Base-by-base conservation (phyloP, 2,888 invertebrate species). In the Tenthredo notha region DNA sequence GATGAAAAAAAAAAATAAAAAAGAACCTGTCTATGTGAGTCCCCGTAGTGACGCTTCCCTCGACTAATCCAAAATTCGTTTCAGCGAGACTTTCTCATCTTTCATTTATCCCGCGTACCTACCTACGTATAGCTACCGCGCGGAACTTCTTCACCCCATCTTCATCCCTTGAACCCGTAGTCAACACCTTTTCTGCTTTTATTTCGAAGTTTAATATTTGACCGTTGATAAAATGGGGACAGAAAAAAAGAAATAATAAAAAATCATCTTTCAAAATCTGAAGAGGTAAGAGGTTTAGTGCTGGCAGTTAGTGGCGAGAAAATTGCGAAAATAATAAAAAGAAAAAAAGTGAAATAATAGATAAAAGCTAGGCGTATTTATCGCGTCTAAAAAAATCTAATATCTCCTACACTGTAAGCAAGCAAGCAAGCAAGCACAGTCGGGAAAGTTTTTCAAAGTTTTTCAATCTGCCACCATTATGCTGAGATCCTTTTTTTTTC, bases 401-500 rank as follows among this genome's bases (percentile, higher is more conserved):
- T 80, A 80, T 80, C 29, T 61, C 80, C 61, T 29, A 47, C 21
- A 10, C 37, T 58, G 58, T 54, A 33, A 47, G 12, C 15, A 15
- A 47, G 43, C 15, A 47, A 47, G 15, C 43, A 12, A 12, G 43
- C 21, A 54, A 29, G 10, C 43, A 25, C 6, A 21, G 67, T 67
- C 47, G 83, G 15, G 25, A 65, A 65, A 82, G 40, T 67, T 67
- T 37, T 61, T 80, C 77, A 91, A 92, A 92, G 90, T 91, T 92
- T 92, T 92, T 91, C 90, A 92, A 92, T 92, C 90, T 91, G 88
- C 87, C 89, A 88, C 91, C 91, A 91, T 92, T 91, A 91, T 91
- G 88, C 87, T 86, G 86, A 89, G 89, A 5, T 75, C 85, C 86
- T 85, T 84, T 85, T 88, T 89, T 87, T 87, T 85, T 84, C 84